Evolutionary conservation across 2,888 invertebrate species (phyloP).

Genomic region (Elegia similella): DNA sequence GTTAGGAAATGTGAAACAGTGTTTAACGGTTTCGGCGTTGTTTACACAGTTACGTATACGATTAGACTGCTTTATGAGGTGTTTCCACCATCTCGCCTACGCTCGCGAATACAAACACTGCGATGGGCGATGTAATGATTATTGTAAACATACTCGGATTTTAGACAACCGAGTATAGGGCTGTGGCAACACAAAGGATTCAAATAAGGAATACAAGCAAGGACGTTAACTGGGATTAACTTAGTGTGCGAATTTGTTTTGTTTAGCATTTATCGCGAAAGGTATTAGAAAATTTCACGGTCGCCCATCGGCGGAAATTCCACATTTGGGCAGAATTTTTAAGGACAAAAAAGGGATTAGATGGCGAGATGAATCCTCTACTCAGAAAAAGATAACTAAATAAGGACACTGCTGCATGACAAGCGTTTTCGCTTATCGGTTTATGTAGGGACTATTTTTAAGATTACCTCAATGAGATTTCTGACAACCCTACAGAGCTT

Average conservation of each 20-base stretch:
- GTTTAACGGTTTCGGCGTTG: conserved; percentile 61
- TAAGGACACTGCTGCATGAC: too few species aligned
- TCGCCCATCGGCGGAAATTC: too few species aligned
- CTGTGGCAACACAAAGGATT: not conserved
- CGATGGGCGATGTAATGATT: conserved; percentile 55
- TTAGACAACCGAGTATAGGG: conserved; percentile 37
- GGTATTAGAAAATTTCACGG: too few species aligned
- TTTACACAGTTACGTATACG: conserved; percentile 57
- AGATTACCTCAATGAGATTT: too few species aligned
- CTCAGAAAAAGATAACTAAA: too few species aligned
- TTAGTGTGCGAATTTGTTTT: too few species aligned
- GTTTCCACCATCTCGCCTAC: conserved; percentile 58
- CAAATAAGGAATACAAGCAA: too few species aligned
- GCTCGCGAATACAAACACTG: conserved; percentile 61
- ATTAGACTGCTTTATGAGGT: conserved; percentile 66
- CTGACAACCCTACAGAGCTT: conserved; percentile 1
- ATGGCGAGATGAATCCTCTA: too few species aligned
- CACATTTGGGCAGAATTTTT: too few species aligned
- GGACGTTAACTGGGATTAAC: too few species aligned
- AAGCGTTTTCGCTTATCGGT: not conserved
- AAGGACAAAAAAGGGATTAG: too few species aligned
- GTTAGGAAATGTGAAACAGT: conserved; percentile 72
- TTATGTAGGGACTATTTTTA: conserved; percentile 5
- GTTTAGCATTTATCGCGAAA: too few species aligned
- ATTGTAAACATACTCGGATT: conserved; percentile 57